These are phyloP conservation scores for Invenusta paracnida DNA, from an alignment of 2,888 invertebrate genomes.

Conservation along the genomic window DNA sequence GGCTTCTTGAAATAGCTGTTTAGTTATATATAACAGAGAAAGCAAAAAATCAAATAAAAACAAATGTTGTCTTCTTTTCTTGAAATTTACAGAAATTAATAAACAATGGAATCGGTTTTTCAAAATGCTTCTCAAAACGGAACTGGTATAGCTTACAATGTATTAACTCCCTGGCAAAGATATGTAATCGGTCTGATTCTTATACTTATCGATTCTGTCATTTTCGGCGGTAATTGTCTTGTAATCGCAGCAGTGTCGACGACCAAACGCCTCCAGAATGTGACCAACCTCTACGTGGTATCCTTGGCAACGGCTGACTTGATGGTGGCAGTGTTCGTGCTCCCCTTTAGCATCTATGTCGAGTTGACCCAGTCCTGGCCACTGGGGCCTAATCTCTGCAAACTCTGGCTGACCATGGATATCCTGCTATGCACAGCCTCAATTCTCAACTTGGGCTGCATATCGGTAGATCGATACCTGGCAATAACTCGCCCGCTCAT, in stretches of 20 bases:
- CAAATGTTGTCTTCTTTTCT: too few species aligned
- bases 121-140: too few species aligned
- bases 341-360: conserved; percentile 10
- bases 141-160: too few species aligned
- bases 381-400: conserved; percentile 49
- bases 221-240: conserved; percentile 47
- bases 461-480: conserved; percentile 55
- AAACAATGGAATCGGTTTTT: too few species aligned
- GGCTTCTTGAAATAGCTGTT: too few species aligned
- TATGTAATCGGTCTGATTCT: neutral
- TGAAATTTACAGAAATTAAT: too few species aligned
- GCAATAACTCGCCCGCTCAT: conserved; percentile 54
- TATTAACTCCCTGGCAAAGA: too few species aligned
- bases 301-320: conserved; percentile 49
- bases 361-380: conserved; percentile 4
- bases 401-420: conserved; percentile 57
- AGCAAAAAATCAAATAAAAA: too few species aligned
- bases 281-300: conserved; percentile 49
- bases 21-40: too few species aligned
- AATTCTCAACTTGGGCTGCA: conserved; percentile 56
- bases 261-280: conserved; percentile 47
- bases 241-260: conserved; percentile 48
- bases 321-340: conserved; percentile 30
- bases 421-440: conserved; percentile 57
- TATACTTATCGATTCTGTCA: neutral